A percentile compares a stretch with the other conserved stretches of the same genome.
phyloP scores from a whole-genome alignment of 2,888 invertebrate species.

The Eupelmus urozonus region DNA sequence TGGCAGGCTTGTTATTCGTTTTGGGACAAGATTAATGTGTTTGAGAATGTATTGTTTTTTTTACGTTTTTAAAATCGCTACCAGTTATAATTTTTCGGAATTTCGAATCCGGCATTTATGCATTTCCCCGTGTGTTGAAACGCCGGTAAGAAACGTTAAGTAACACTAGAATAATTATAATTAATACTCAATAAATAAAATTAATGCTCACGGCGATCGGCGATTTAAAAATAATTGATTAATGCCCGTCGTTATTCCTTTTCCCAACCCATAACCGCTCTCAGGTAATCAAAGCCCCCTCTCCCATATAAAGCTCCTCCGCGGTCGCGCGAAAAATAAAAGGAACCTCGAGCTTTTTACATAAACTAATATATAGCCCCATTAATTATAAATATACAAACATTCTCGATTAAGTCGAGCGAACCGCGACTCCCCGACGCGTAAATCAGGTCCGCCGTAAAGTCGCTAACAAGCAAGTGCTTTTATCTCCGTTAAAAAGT shows the following conservation, averaged over 20 bases:
- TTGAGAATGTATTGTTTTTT: too few relatives aligned
- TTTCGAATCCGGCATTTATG: too few relatives aligned
- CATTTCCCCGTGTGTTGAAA: background rate
- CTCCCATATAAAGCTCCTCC: too few relatives aligned
- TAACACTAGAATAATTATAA: background rate
- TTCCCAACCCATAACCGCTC: too few relatives aligned
- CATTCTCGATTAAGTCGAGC: slow-evolving; percentile 48
- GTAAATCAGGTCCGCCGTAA: slow-evolving; percentile 54
- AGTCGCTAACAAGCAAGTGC: slow-evolving; percentile 52
- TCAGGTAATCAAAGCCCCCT: too few relatives aligned
- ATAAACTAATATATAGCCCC: slow-evolving; percentile 29
- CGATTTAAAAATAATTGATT: background rate
- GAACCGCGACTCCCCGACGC: background rate
- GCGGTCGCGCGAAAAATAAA: too few relatives aligned
- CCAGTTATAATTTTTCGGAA: too few relatives aligned
- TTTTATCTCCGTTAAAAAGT: slow-evolving; percentile 47
- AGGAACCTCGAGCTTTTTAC: too few relatives aligned
- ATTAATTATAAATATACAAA: slow-evolving; percentile 50
- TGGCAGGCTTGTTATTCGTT: too few relatives aligned
- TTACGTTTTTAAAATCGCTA: too few relatives aligned
- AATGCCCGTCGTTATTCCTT: background rate
- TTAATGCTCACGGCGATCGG: background rate
- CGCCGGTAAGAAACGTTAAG: background rate
- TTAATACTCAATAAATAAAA: slow-evolving; percentile 5
- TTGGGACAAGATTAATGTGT: too few relatives aligned